Evolutionary conservation across 2,888 invertebrate genomes (phyloP).

Genomic region (Serripes groenlandicus): DNA sequence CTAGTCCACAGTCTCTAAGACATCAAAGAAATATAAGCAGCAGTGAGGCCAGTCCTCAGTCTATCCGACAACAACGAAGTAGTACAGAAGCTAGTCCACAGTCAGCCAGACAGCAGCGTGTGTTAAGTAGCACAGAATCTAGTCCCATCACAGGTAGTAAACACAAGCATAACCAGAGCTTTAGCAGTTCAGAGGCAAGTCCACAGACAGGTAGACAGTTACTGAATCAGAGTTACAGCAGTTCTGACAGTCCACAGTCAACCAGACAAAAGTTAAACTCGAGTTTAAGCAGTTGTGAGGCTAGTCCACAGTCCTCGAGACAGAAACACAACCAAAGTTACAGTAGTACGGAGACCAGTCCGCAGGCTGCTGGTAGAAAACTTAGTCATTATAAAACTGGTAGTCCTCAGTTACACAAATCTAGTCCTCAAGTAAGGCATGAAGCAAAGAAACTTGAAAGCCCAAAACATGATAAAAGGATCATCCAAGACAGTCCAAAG

Average conservation of each 20-base stretch:
- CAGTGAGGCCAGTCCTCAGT: constrained; percentile 50
- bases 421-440: constrained; percentile 18
- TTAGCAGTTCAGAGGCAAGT: constrained; percentile 50
- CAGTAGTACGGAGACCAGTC: constrained; percentile 51
- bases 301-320: constrained; percentile 49
- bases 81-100: constrained; percentile 51
- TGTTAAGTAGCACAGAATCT: constrained; percentile 57
- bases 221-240: constrained; percentile 48
- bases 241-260: constrained; percentile 60
- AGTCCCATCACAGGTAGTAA: constrained; percentile 62
- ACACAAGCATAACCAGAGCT: constrained; percentile 55
- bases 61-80: constrained; percentile 48
- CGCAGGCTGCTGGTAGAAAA: constrained; percentile 48
- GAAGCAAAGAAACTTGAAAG: constrained; percentile 36
- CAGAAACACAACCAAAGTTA: constrained; percentile 39
- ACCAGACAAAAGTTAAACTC: constrained; percentile 52
- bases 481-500: constrained; percentile 41
- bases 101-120: constrained; percentile 46
- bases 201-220: constrained; percentile 41
- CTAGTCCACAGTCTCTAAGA: constrained; percentile 59
- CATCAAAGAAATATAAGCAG: constrained; percentile 40
- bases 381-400: constrained; percentile 41
- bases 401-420: constrained; percentile 56
- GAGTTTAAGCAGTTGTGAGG: constrained; percentile 48
- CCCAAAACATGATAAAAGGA: constrained; percentile 46